Conservation (phyloP, 1,140 invertebrate species). For the Adelges cooleyi region DNA sequence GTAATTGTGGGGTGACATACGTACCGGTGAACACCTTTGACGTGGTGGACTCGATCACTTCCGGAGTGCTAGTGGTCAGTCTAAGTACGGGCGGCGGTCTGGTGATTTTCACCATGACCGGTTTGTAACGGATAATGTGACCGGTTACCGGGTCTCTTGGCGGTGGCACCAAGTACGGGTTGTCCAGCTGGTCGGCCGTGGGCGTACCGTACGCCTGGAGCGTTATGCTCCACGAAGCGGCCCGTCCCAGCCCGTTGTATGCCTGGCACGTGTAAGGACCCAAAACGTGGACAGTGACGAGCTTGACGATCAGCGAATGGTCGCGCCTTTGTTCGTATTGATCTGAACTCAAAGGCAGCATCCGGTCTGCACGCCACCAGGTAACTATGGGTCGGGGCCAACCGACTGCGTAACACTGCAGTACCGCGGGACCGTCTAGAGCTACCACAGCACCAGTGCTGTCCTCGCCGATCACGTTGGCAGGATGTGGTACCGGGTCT, state of each 20-base stretch:
- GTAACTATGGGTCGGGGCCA: constrained; percentile 66
- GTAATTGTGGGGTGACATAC: background rate
- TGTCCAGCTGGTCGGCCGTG: constrained; percentile 39
- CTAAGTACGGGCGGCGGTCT: constrained; percentile 31
- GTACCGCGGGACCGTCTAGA: constrained; percentile 52
- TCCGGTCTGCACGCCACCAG: constrained; percentile 69
- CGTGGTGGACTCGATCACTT: background rate
- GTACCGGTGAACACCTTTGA: constrained; percentile 34
- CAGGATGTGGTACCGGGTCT: constrained; percentile 36
- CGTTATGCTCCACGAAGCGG: constrained; percentile 59
- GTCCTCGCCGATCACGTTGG: constrained; percentile 46
- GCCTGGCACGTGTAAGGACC: constrained; percentile 79
- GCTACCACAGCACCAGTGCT: constrained; percentile 52
- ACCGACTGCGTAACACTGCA: constrained; percentile 73
- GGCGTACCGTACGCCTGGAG: constrained; percentile 58
- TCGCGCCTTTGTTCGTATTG: constrained; percentile 62
- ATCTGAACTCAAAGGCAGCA: constrained; percentile 55
- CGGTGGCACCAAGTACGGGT: constrained; percentile 37
- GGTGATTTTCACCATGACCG: constrained; percentile 9
- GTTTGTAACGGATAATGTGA: constrained; percentile 28
- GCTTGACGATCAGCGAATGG: constrained; percentile 57
- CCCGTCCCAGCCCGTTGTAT: constrained; percentile 66
- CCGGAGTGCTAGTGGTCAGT: background rate
- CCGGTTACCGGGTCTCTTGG: constrained; percentile 34
- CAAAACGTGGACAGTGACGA: constrained; percentile 55